Evolutionary conservation across 1,140 invertebrate species (phyloP), one percentile per base, ranked within the genome.

Genomic region (Achatina immaculata): DNA sequence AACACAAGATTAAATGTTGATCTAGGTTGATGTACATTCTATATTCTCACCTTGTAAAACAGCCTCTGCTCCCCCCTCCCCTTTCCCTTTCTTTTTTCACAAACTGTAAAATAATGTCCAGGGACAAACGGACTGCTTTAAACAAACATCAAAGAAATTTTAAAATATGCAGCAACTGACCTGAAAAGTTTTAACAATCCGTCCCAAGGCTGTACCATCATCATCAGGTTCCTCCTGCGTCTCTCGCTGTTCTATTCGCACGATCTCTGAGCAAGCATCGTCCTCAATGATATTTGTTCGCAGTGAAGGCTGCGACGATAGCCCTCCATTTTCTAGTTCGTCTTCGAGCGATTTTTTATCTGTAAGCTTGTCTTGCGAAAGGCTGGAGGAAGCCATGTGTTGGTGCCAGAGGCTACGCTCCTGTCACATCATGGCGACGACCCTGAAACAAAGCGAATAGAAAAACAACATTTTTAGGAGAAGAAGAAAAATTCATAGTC

Each of bases 241-340:
- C 0, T 82, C 85, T 43, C 84, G 79, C 66, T 89, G 85, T 81
- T 90, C 89, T 43, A 90, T 89, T n/a, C 88, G 85, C 14, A 90
- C 84, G 40, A 90, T 90, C 81, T 90, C 89, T 9, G 89, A 90
- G 62, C 86, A 89, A 11, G 86, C 85, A 62, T 89, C 88, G 4
- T 89, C 88, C 14, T 87, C 84, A 73, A 88, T 87, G 45, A 87
- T 87, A 19, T 88, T 86, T 14, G 87, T 87, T 36, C 84, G 80
- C 0, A 86, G 80, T 9, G 88, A 90, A 16, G 85, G 81, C 71
- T 87, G 87, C 0, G 88, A 88, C 82, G 88, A 89, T 19, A 89
- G 75, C n/a, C 86, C 88, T 14, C 89, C 89, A 84, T 90, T 90
- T 81, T 90, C 89, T 48, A 90, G 83, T 31, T 90, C 89, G 9